Conservation (phyloP, 1,140 invertebrate species). For the Pseudomyrmex sp. region DNA sequence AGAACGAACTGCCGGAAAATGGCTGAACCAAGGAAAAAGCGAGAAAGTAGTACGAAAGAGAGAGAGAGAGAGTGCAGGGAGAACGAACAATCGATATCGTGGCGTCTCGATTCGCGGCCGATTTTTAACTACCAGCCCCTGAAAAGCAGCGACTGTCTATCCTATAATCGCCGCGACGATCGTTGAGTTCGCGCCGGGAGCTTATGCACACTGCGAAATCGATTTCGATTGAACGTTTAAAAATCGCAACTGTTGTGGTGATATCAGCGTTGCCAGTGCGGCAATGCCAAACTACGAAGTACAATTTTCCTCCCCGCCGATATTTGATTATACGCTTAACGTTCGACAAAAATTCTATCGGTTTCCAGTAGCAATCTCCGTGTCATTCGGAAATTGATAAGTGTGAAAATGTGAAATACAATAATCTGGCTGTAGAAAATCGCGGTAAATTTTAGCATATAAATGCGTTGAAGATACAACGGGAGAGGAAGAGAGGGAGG, state of each 20-base stretch:
- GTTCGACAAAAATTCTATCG: constrained; percentile 9
- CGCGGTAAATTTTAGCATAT: constrained; percentile 7
- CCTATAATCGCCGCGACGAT: constrained; percentile 12
- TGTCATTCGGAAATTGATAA: constrained; percentile 9
- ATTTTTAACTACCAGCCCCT: constrained; percentile 38
- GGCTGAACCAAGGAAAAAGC: constrained; percentile 61
- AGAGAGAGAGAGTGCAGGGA: neutral
- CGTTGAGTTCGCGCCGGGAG: neutral
- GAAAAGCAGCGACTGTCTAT: constrained; percentile 13
- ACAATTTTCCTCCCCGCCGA: constrained; percentile 17
- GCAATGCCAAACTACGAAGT: constrained; percentile 29
- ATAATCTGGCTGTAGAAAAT: neutral
- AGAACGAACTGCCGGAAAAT: constrained; percentile 61
- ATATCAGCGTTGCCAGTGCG: constrained; percentile 31
- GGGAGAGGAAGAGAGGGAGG: neutral
- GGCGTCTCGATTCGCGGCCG: constrained; percentile 46
- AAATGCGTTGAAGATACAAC: neutral
- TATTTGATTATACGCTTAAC: constrained; percentile 44
- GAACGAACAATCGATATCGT: constrained; percentile 55
- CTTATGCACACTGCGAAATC: constrained; percentile 35
- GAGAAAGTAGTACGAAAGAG: constrained; percentile 11
- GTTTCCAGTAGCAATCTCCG: neutral
- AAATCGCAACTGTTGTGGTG: constrained; percentile 39
- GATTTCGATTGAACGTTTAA: constrained; percentile 57
- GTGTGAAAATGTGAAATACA: neutral